Evolutionary conservation across 2,797 vertebrate genomes (phyloP).

Genomic region (Sebastiscus albofasciatus): DNA sequence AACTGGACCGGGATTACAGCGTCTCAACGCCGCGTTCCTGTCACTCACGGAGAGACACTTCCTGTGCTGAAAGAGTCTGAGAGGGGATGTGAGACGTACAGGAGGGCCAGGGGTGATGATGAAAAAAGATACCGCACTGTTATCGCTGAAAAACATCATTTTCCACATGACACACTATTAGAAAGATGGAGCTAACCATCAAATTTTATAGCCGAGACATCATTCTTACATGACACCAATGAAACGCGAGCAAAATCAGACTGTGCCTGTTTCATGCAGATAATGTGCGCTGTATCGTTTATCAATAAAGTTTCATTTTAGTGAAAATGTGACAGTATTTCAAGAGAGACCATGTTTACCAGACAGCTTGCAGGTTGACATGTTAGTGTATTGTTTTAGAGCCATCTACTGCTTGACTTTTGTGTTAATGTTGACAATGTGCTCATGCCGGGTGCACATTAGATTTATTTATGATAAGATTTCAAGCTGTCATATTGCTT

Average conservation of each 20-base stretch:
- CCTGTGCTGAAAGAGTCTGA: slow-evolving; percentile 35
- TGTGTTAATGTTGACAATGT: slow-evolving; percentile 27
- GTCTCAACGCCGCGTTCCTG: slow-evolving; percentile 55
- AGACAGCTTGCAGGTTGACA: background rate
- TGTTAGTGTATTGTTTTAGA: slow-evolving; percentile 1
- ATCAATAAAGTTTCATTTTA: background rate
- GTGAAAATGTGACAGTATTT: background rate
- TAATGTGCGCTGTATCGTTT: background rate
- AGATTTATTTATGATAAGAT: slow-evolving; percentile 35
- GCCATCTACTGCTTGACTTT: background rate
- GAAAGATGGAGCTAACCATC: slow-evolving; percentile 19
- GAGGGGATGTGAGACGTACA: slow-evolving; percentile 25
- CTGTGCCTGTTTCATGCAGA: background rate
- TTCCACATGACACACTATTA: slow-evolving; percentile 44
- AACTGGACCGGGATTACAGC: slow-evolving; percentile 68
- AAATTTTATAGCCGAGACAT: slow-evolving; percentile 13
- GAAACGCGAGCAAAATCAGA: slow-evolving; percentile 12
- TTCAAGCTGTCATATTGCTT: slow-evolving; percentile 40
- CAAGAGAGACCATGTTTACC: slow-evolving; percentile 7
- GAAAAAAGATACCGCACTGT: slow-evolving; percentile 28
- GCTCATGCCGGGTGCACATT: slow-evolving; percentile 13
- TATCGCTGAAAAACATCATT: slow-evolving; percentile 27
- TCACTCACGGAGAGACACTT: slow-evolving; percentile 69
- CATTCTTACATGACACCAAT: slow-evolving; percentile 18
- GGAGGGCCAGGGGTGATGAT: slow-evolving; percentile 38